These are phyloP conservation scores for Paracanthobrama guichenoti DNA, from an alignment of 2,113 vertebrate species.

Conservation along the genomic window DNA sequence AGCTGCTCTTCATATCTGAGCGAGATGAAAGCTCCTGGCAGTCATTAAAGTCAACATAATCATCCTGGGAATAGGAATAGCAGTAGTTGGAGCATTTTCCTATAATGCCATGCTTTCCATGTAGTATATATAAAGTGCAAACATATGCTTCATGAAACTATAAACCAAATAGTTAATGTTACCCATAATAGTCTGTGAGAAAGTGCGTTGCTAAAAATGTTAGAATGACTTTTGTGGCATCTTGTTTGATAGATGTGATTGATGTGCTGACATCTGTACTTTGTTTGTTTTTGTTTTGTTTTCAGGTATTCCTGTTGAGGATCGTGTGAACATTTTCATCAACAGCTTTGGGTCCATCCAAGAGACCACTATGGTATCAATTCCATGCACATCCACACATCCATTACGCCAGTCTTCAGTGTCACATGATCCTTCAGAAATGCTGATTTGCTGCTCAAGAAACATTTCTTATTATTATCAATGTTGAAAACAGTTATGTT, in stretches of 20 bases:
- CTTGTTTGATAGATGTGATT: constrained; percentile 2
- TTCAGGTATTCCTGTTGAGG: constrained; percentile 94
- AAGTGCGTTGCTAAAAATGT: neutral
- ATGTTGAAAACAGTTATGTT: too few relatives aligned
- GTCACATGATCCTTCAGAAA: neutral
- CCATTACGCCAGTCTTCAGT: neutral
- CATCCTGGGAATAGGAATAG: constrained; percentile 65
- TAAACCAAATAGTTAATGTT: constrained; percentile 11
- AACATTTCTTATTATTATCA: too few relatives aligned
- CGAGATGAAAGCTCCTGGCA: constrained; percentile 64
- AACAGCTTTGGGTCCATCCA: constrained; percentile 99
- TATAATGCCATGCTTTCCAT: constrained; percentile 33
- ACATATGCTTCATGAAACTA: constrained; percentile 53
- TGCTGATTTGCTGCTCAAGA: neutral
- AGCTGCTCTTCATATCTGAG: constrained; percentile 72
- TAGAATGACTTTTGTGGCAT: neutral
- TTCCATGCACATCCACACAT: neutral
- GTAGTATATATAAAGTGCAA: constrained; percentile 48
- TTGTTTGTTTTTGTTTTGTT: constrained; percentile 40
- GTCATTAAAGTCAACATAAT: constrained; percentile 68
- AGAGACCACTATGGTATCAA: constrained; percentile 88
- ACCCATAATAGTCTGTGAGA: constrained; percentile 13
- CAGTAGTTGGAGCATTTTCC: neutral
- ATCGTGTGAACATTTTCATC: constrained; percentile 98
- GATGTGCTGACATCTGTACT: neutral